Evolutionary conservation across 1,140 invertebrate genomes (phyloP).

Genomic region (Cyclargus thomasi): DNA sequence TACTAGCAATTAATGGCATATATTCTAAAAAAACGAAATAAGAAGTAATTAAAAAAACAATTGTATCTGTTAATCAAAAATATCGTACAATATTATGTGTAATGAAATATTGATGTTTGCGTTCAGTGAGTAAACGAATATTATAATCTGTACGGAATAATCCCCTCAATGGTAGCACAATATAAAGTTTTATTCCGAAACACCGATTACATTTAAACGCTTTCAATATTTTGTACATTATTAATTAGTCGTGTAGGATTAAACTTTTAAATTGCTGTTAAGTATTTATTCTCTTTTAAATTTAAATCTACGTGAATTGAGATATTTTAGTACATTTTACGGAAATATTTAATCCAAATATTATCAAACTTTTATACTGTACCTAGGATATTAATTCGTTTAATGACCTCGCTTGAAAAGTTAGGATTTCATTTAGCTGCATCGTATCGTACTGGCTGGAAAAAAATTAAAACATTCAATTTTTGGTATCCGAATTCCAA

Average conservation of each 20-base stretch:
- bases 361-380: too few species aligned
- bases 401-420: background rate
- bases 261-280: background rate
- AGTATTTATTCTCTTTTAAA: background rate
- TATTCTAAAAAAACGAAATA: background rate
- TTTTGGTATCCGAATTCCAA: background rate
- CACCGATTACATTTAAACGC: background rate
- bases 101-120: background rate
- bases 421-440: too few species aligned
- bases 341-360: too few species aligned
- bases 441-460: background rate
- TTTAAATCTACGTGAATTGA: background rate
- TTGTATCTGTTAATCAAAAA: background rate
- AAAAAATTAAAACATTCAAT: background rate
- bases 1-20: too few species aligned
- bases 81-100: background rate
- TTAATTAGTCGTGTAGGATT: background rate
- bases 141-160: background rate
- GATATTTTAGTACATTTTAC: too few species aligned
- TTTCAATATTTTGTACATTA: background rate
- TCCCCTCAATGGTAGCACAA: background rate
- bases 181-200: background rate
- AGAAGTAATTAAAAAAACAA: background rate
- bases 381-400: background rate
- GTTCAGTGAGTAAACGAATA: background rate